These are phyloP conservation scores for Acanthochromis polyacanthus DNA, from an alignment of 2,113 vertebrate species.

Conservation along the genomic window DNA sequence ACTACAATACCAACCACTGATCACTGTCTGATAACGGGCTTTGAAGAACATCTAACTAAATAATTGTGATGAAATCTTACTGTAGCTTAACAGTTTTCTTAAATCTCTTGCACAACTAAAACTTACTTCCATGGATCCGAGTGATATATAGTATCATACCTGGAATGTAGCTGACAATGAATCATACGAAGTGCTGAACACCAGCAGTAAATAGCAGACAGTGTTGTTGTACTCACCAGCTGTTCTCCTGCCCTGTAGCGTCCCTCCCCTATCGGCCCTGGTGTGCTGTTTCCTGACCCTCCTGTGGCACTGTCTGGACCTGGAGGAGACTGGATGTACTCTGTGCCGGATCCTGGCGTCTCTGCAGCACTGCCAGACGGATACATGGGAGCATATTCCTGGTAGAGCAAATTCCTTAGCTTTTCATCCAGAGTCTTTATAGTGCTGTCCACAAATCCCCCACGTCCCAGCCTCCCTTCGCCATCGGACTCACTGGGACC, in stretches of 20 bases:
- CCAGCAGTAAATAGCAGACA: neutral
- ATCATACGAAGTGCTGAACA: neutral
- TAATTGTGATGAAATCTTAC: neutral
- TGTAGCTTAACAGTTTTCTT: neutral
- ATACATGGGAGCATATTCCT: constrained; percentile 94
- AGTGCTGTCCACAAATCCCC: constrained; percentile 94
- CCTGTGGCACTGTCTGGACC: constrained; percentile 83
- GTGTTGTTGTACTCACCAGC: constrained; percentile 73
- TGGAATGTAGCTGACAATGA: neutral
- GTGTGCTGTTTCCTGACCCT: constrained; percentile 72
- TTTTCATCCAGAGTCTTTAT: constrained; percentile 98
- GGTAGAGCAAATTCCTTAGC: constrained; percentile 94
- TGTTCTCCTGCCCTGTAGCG: constrained; percentile 83
- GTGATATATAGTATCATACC: neutral
- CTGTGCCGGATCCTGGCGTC: constrained; percentile 84
- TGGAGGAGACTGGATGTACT: constrained; percentile 86
- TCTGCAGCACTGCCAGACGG: constrained; percentile 88
- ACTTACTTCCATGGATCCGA: neutral
- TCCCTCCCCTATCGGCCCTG: constrained; percentile 60
- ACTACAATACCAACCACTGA: neutral
- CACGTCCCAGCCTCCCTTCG: constrained; percentile 90
- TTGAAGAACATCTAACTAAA: neutral
- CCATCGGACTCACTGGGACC: constrained; percentile 89
- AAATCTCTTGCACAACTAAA: neutral
- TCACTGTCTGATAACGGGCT: neutral